Conservation (phyloP, 1,140 invertebrate genomes). For the Drosophila tani region DNA sequence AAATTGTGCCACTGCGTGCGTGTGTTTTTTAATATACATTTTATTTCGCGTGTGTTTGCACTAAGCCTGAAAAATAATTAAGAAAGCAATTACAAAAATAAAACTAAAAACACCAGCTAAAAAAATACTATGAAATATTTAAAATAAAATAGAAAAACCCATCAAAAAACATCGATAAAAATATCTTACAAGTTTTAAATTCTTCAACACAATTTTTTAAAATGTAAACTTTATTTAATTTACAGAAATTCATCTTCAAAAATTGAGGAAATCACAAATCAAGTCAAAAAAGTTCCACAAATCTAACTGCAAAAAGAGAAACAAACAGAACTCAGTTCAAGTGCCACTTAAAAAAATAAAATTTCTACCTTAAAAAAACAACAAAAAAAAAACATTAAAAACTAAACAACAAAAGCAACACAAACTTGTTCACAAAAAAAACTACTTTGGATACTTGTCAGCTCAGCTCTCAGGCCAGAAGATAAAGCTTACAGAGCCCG, state of each 20-base stretch:
- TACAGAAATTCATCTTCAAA: conserved; percentile 7
- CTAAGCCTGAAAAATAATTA: background rate
- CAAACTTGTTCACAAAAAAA: conserved; percentile 59
- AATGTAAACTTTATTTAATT: background rate
- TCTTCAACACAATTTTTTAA: background rate
- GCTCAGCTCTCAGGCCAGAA: conserved; percentile 44
- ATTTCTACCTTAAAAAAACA: conserved; percentile 19
- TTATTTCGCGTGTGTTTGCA: background rate
- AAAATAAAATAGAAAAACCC: background rate
- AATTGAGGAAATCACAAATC: background rate
- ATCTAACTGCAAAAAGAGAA: conserved; percentile 2
- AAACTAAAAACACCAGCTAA: too few species aligned
- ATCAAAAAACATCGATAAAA: background rate
- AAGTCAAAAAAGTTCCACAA: conserved; percentile 1
- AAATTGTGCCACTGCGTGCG: conserved; percentile 42
- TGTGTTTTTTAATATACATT: conserved; percentile 26
- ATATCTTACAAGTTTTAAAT: background rate
- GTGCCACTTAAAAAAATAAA: conserved; percentile 17
- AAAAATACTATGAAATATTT: background rate
- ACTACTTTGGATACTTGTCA: conserved; percentile 66
- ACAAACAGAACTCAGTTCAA: conserved; percentile 35
- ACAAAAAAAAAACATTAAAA: conserved; percentile 27
- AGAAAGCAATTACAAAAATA: background rate
- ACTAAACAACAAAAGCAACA: conserved; percentile 38
- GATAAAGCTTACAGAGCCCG: conserved; percentile 34